Percentiles rank a stretch among this genome's conserved stretches.
These are phyloP conservation scores for Nannospalax galili DNA, from an alignment of 2,113 vertebrate genomes.

Conservation along the genomic window DNA sequence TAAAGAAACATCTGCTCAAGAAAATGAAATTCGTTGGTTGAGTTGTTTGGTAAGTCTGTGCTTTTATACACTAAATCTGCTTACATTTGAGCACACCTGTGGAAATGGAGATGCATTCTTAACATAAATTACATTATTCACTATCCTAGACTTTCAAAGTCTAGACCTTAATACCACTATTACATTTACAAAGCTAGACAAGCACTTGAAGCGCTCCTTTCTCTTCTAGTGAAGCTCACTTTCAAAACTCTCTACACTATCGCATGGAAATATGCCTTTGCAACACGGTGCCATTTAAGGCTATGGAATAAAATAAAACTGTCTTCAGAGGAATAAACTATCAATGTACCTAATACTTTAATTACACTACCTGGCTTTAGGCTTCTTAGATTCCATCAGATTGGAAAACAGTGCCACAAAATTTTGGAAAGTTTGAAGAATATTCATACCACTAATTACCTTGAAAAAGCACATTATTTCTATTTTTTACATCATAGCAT, in stretches of 20 bases:
- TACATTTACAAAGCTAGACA: background rate
- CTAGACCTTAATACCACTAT: background rate
- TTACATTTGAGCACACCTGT: background rate
- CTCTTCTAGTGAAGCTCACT: background rate
- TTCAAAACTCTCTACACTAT: background rate
- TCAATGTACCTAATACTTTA: background rate
- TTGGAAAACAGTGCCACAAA: background rate
- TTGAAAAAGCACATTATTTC: background rate
- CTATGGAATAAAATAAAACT: background rate
- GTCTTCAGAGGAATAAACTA: background rate
- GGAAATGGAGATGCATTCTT: background rate
- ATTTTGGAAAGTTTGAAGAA: background rate
- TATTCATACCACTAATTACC: background rate
- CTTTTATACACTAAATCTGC: background rate
- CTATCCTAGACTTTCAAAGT: background rate
- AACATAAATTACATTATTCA: background rate
- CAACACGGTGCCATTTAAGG: background rate
- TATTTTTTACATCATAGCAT: background rate
- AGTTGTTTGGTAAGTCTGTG: constrained; percentile 18
- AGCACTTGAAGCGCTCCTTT: background rate
- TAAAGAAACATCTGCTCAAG: constrained; percentile 15
- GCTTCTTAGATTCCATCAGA: background rate
- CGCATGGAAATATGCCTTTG: background rate
- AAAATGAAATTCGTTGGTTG: background rate
- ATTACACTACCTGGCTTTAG: background rate